These are phyloP conservation scores for Triplophysa tibetana DNA, from an alignment of 2,113 vertebrate genomes.

Conservation along the genomic window DNA sequence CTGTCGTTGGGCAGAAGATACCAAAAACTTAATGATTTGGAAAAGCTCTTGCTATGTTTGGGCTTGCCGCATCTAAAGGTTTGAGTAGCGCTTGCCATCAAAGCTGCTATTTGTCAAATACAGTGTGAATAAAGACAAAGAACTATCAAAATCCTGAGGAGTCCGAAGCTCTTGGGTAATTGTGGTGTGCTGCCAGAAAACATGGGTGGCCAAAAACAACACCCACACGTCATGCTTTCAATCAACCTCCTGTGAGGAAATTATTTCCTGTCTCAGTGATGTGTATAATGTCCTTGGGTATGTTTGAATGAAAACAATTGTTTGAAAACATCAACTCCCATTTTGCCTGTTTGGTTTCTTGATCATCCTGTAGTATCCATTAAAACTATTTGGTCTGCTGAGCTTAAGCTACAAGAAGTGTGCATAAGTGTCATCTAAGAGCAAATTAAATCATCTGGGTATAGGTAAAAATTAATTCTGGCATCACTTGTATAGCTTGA, in stretches of 20 bases:
- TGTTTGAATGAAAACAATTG: conserved; percentile 4
- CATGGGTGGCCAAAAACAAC: conserved; percentile 47
- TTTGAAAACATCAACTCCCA: neutral
- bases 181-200: conserved; percentile 33
- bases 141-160: neutral
- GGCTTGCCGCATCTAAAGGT: neutral
- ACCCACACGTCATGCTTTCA: conserved; percentile 5
- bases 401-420: neutral
- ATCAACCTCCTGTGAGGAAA: conserved; percentile 26
- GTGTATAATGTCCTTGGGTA: neutral
- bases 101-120: neutral
- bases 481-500: no score
- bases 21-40: neutral
- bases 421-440: neutral
- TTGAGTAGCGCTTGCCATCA: conserved; percentile 27
- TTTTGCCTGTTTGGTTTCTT: neutral
- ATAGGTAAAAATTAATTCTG: no score
- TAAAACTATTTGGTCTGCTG: neutral
- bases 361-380: neutral
- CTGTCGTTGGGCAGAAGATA: neutral
- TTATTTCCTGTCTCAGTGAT: neutral
- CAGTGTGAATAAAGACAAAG: neutral
- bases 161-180: conserved; percentile 1
- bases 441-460: no score
- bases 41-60: neutral